A percentile compares a stretch with the other conserved stretches of the same genome.
Evolutionary conservation across 2,113 vertebrate genomes (phyloP).

Genomic region (Grus americana): DNA sequence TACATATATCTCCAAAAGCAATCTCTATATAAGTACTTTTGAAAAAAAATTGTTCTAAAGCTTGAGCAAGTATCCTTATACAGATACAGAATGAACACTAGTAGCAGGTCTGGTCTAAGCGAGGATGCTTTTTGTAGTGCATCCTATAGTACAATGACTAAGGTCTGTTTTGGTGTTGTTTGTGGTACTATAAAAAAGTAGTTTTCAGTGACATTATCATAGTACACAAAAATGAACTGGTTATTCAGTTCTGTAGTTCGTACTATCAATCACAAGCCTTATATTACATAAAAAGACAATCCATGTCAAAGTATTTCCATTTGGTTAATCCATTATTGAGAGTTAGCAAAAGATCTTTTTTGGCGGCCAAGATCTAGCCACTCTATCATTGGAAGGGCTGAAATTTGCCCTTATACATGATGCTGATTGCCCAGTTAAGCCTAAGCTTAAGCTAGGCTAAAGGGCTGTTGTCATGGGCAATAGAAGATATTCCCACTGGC

Average conservation of each 20-base stretch:
- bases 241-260: background rate
- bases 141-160: background rate
- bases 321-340: background rate
- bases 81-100: background rate
- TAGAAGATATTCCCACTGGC: background rate
- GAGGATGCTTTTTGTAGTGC: background rate
- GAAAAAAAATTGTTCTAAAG: background rate
- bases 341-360: background rate
- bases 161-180: background rate
- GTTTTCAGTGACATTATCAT: background rate
- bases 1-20: background rate
- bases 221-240: background rate
- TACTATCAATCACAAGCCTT: background rate
- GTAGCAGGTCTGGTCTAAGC: background rate
- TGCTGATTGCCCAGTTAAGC: background rate
- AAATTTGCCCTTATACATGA: background rate
- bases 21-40: background rate
- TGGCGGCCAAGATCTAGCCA: background rate
- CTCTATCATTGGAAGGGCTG: background rate
- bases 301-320: background rate
- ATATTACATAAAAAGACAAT: background rate
- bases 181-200: background rate
- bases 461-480: background rate
- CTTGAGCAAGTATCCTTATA: background rate
- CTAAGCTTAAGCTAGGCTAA: background rate